Evolutionary conservation across 2,797 vertebrate species (phyloP).

Genomic region (Diceros bicornis): DNA sequence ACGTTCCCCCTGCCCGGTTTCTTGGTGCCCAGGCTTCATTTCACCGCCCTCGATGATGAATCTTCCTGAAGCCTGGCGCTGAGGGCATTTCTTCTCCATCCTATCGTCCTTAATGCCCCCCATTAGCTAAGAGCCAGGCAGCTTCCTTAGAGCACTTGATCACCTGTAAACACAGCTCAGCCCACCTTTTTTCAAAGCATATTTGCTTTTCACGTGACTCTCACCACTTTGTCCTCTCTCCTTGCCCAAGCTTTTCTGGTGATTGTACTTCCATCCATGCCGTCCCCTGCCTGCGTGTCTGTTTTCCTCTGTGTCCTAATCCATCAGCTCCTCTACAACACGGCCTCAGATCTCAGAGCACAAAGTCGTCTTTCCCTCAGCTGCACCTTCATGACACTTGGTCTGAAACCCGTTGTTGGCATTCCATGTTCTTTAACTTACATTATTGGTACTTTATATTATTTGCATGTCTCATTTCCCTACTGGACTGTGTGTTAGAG

Average conservation of each 20-base stretch:
- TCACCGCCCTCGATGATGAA: neutral
- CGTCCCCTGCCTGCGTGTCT: neutral
- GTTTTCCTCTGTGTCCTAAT: neutral
- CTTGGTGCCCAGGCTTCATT: neutral
- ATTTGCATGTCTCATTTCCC: neutral
- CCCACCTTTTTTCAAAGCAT: neutral
- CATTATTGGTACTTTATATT: neutral
- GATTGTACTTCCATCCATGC: neutral
- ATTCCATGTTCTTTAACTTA: neutral
- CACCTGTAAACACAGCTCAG: neutral
- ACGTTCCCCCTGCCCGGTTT: accelerated
- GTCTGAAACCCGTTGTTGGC: neutral
- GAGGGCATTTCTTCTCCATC: neutral
- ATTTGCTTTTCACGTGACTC: neutral
- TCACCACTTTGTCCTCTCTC: neutral
- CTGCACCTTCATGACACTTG: neutral
- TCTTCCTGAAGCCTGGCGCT: neutral
- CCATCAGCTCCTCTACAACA: neutral
- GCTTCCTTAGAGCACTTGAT: neutral
- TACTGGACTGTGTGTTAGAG: neutral
- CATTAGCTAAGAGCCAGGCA: neutral
- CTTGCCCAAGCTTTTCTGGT: neutral
- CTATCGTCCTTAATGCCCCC: neutral
- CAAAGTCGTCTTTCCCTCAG: neutral
- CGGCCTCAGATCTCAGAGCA: neutral